phyloP scores from a whole-genome alignment of 2,113 vertebrate genomes.

The Copsychus sechellarum region DNA sequence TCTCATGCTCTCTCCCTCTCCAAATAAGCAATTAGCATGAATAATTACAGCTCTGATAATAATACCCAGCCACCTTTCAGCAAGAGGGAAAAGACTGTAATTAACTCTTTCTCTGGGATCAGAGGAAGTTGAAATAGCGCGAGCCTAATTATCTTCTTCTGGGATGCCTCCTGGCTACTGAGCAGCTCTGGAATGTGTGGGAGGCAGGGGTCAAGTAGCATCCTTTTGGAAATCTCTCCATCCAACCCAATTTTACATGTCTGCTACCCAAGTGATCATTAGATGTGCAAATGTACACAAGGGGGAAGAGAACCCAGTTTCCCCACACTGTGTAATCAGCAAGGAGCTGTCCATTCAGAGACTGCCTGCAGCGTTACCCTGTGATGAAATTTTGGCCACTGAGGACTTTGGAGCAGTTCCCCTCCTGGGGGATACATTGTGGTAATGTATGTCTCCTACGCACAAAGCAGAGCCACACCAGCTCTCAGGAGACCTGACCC shows the following conservation, averaged over 20 bases:
- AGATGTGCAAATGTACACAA: not conserved
- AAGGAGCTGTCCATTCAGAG: not conserved
- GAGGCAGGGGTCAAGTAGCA: not conserved
- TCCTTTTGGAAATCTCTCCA: not conserved
- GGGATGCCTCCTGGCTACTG: not conserved
- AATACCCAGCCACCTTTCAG: constrained; percentile 69
- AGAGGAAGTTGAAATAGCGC: constrained; percentile 24
- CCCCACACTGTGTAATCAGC: not conserved
- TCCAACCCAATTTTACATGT: not conserved
- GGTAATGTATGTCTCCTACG: rapidly evolving
- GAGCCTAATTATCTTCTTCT: constrained; percentile 29
- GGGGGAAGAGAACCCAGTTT: not conserved
- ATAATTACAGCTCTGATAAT: constrained; percentile 72
- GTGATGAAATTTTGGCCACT: not conserved
- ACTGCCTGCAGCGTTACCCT: rapidly evolving
- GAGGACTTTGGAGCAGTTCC: not conserved
- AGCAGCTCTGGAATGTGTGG: not conserved
- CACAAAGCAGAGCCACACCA: rapidly evolving
- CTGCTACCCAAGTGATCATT: not conserved
- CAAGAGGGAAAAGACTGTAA: constrained; percentile 63
- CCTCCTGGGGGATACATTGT: rapidly evolving
- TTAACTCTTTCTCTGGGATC: constrained; percentile 73
- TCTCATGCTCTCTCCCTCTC: constrained; percentile 30
- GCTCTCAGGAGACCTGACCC: not conserved
- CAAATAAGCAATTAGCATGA: constrained; percentile 75